A percentile compares a stretch with the other conserved stretches of the same genome.
These are phyloP conservation scores for Trichosurus vulpecula DNA, from an alignment of 2,797 vertebrate genomes.

Conservation along the genomic window DNA sequence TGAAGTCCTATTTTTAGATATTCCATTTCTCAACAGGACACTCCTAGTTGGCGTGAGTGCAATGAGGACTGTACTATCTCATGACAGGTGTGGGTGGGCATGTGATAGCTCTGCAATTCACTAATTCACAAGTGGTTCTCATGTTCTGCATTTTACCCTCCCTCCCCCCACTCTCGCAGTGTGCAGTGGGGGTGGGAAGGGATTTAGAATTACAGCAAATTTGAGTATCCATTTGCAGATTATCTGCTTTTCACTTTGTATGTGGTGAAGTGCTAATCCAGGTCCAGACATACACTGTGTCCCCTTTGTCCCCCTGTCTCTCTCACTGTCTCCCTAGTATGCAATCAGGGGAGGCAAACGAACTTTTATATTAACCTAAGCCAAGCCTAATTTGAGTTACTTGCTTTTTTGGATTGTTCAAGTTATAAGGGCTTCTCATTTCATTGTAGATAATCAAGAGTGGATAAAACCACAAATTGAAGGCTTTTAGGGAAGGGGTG, in stretches of 20 bases:
- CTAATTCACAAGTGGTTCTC: not conserved
- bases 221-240: not conserved
- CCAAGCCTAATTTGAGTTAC: not conserved
- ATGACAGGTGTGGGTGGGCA: not conserved
- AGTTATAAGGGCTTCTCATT: not conserved
- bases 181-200: not conserved
- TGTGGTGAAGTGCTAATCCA: not conserved
- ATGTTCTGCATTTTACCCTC: not conserved
- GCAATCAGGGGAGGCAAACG: conserved; percentile 1
- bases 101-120: not conserved
- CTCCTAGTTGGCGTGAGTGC: conserved; percentile 23
- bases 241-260: not conserved
- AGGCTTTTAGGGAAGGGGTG: not conserved
- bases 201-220: not conserved
- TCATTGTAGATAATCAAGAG: conserved; percentile 33
- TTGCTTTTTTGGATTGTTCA: conserved; percentile 36
- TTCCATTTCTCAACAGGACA: conserved; percentile 61
- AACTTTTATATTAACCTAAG: not conserved
- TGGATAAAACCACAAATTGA: not conserved
- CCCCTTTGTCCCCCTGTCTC: not conserved
- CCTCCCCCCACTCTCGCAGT: not conserved
- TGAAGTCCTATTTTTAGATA: conserved; percentile 63
- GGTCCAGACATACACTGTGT: rapidly evolving
- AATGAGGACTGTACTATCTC: not conserved
- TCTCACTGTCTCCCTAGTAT: not conserved